Evolutionary conservation across 2,888 invertebrate genomes (phyloP), one percentile per base, ranked within the genome.

Genomic region (Brachypalpus laphriformis): DNA sequence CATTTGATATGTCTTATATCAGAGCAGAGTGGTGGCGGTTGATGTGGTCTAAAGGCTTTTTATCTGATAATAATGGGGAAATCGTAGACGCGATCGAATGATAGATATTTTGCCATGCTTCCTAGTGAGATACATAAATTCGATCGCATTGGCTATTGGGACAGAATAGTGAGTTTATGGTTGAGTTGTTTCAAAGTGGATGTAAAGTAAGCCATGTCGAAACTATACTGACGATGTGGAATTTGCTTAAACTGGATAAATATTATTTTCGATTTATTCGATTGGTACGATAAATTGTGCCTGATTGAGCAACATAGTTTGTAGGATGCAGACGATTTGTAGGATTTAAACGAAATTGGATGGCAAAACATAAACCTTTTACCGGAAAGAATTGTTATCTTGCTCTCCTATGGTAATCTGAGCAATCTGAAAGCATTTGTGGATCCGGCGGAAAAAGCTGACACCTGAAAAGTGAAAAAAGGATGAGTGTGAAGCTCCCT

Each of bases 31-130:
- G 22, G 54, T 45, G 34, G 63, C 72, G 74, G 81, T 70, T 70
- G 80, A 75, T 83, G 83, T 61, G 81, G 83, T 85, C 70, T 85
- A 68, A 51, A 25, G 81, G 37, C 20, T 59, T 68, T 65, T 45
- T 56, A 61, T 74, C 45, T 20, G 45, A 68, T 74, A 61, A 45
- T 74, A 25, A 70, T 68, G 68, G 25, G 42, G 72, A 78, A 70
- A 74, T 74, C 37, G 45, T 61, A 34, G 47, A 34, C 70, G 9
- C 59, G 61, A 77, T 70, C 77, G 54, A 70, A 63, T 70, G 20
- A 42, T 54, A 56, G 45, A 42, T 54, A 56, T 47, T 63, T 57
- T 70, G 47, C 14, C 78, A 72, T 72, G 47, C 37, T 56, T 78
- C 72, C 78, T 61, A 18, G 31, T 45, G 45, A 28, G 66, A 16